Conservation (phyloP, 2,888 invertebrate species). For the Agriopis leucophaearia region DNA sequence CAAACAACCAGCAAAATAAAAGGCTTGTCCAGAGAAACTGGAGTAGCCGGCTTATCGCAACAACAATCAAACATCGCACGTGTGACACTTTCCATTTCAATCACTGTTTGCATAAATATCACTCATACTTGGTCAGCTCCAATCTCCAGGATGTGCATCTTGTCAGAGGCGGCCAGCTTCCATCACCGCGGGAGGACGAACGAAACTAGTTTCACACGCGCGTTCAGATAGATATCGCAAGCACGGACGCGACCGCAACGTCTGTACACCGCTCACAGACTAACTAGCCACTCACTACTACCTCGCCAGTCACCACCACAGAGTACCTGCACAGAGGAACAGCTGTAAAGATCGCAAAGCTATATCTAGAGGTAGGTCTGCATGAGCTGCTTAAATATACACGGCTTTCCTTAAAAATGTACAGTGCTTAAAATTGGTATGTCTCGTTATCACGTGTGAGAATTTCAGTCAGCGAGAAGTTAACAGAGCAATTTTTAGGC, state of each 20-base stretch:
- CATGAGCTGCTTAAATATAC: no score
- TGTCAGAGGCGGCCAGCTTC: conserved; percentile 61
- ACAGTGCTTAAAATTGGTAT: no score
- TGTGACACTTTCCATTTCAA: conserved; percentile 56
- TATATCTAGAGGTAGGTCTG: not conserved
- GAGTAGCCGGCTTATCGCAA: conserved; percentile 33
- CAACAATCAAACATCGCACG: conserved; percentile 39
- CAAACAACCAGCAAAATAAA: not conserved
- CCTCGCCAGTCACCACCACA: conserved; percentile 6
- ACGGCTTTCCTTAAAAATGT: no score
- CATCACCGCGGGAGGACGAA: conserved; percentile 57
- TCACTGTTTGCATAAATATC: conserved; percentile 58
- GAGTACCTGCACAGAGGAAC: conserved; percentile 6
- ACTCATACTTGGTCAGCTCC: conserved; percentile 82
- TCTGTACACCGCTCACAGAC: conserved; percentile 71
- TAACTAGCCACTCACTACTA: conserved; percentile 44
- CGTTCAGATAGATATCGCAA: conserved; percentile 31
- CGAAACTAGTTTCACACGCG: conserved; percentile 47
- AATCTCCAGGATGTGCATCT: conserved; percentile 83
- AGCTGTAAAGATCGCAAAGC: not conserved
- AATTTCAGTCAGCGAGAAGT: no score
- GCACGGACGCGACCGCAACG: conserved; percentile 64
- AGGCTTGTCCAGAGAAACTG: not conserved
- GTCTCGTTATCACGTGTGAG: no score
- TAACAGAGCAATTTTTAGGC: no score